Evolutionary conservation across 1,140 invertebrate species (phyloP), one percentile per base, ranked within the genome.

Genomic region (Olivierus martensii): DNA sequence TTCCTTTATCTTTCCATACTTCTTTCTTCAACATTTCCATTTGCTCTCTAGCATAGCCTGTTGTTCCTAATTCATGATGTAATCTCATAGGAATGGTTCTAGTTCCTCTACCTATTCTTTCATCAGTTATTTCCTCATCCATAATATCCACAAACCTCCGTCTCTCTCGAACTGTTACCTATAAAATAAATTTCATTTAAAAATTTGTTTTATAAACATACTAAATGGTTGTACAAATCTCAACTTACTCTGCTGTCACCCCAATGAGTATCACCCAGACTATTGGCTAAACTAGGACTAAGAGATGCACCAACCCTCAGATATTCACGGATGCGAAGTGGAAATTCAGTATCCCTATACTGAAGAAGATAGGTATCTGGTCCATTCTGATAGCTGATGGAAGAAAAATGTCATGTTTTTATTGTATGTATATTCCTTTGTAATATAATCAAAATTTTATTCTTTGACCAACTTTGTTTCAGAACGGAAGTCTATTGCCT

Each of bases 101-200:
- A 62, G 79, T 76, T 57, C 87, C 86, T 12, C 84, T 73, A 7
- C 79, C 81, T 61, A 79, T 82, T 17, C 83, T 75, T 67, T 92
- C 88, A 66, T 92, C 88, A 59, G 91, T 86, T 51, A 93, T 91
- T 71, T 94, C 88, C 67, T 94, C 90, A 66, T 94, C 90, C 88
- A 93, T 92, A 1, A 94, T 79, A 63, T 94, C 90, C 7, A 85
- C 90, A 66, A 94, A 93, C 44, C 87, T 79, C 53, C 90, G 79
- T 52, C 90, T 73, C 70, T 94, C 90, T 21, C 85, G 75, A 59
- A 94, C 87, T 7, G 41, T 22, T 18, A 28, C 9, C 28, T 28
- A 28, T 6, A 28, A 4, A 28, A 4, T 9, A 28, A n/a, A n/a
- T n/a, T n/a, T n/a, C n/a, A n/a, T n/a, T n/a, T n/a, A n/a, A n/a